Conservation (phyloP, 2,797 vertebrate species). For the Microhierax caerulescens region DNA sequence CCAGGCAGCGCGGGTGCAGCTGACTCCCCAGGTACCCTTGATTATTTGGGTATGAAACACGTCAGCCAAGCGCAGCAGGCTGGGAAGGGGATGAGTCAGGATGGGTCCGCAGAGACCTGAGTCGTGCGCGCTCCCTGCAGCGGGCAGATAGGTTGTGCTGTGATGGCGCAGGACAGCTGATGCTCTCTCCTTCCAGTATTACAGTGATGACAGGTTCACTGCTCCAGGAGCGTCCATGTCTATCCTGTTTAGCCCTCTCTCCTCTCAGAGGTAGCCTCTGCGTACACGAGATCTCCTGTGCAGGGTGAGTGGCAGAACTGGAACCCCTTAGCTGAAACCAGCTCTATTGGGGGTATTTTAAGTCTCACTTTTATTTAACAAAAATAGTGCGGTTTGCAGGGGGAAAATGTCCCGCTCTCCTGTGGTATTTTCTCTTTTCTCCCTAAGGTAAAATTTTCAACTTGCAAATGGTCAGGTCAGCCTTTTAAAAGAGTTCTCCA, state of each 20-base stretch:
- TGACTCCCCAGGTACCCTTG: neutral
- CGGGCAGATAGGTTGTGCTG: neutral
- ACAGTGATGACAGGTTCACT: neutral
- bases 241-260: neutral
- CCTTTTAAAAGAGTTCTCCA: neutral
- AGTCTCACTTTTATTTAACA: neutral
- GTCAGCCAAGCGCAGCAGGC: neutral
- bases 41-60: neutral
- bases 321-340: neutral
- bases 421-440: neutral
- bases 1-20: neutral
- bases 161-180: neutral
- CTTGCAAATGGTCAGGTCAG: neutral
- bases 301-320: neutral
- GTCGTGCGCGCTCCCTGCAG: accelerated
- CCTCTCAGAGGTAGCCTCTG: neutral
- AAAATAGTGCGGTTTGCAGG: neutral
- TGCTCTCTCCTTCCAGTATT: neutral
- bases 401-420: neutral
- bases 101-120: neutral
- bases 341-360: accelerated
- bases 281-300: too few species aligned
- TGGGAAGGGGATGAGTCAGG: neutral
- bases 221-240: neutral
- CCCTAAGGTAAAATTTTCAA: neutral